Base-by-base conservation (phyloP, 1,140 invertebrate genomes). In the Cydia pomonella region DNA sequence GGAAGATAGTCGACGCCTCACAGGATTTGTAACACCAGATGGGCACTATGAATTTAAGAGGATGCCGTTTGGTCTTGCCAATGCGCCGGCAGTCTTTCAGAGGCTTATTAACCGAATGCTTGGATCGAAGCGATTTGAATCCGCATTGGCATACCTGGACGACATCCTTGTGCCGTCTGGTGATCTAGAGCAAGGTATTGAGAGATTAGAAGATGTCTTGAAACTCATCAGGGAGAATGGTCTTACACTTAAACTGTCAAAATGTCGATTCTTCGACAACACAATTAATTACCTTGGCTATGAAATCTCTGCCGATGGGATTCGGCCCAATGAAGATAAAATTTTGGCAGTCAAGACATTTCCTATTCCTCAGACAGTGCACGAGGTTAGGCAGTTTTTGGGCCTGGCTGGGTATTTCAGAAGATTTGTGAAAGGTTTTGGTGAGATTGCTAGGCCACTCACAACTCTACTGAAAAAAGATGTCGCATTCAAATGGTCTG, bases 321-420 rank as follows among this genome's bases (percentile, higher is more conserved):
- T 83, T 47, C 64, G 69, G 23, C 79, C 81, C 1, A 75, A 73
- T 63, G 73, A 64, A 5, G 59, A 64, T 16, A 81, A 81, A 75
- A 78, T 76, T 21, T 18, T 73, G 63, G 78, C 77, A 4, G 78
- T 83, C 1, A 29, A 73, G 33, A 4, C 71, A 29, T 82, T 80
- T 71, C 78, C 78, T n/a, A 62, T 25, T 47, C 82, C 82, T 50
- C 44, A 25, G 53, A 75, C 80, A 13, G 25, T 72, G 47, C 80
- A 83, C 72, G 72, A 77, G 10, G 75, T 83, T 47, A 29, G 80
- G 3, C 78, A 79, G 23, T 83, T 83, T 75, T 75, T 76, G 7
- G 75, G 75, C 27, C 64, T 81, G 38, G 75, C 80, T 10, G 78
- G 83, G 21, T 89, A 79, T 73, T 90, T 87, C 73, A 71, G 83